These are phyloP conservation scores for Phalangium opilio DNA, from an alignment of 2,888 invertebrate species.

Conservation along the genomic window DNA sequence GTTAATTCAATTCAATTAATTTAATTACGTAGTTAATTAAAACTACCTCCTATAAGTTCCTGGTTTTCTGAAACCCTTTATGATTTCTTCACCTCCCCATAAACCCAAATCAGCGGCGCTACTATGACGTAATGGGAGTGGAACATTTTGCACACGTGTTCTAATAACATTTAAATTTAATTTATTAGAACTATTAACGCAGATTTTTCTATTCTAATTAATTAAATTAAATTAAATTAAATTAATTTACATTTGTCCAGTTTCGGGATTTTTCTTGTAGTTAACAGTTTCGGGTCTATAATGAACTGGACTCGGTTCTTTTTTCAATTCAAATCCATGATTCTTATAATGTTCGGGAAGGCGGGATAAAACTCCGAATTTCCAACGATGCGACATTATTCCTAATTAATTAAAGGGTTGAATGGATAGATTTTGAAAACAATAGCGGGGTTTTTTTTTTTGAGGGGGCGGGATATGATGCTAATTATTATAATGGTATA, in stretches of 20 bases:
- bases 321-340: conserved; percentile 52
- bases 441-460: too few relatives aligned
- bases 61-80: conserved; percentile 63
- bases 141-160: conserved; percentile 53
- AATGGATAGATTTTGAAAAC: too few relatives aligned
- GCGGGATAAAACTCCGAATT: conserved; percentile 9
- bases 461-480: too few relatives aligned
- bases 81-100: conserved; percentile 91
- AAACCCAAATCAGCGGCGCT: conserved; percentile 65
- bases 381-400: too few relatives aligned
- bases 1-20: too few relatives aligned
- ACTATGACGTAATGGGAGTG: conserved; percentile 60
- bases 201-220: too few relatives aligned
- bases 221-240: too few relatives aligned
- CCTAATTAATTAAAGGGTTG: too few relatives aligned
- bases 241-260: conserved; percentile 48
- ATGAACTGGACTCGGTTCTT: conserved; percentile 44
- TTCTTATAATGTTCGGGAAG: conserved; percentile 17
- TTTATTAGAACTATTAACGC: too few relatives aligned
- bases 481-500: too few relatives aligned
- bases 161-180: too few relatives aligned
- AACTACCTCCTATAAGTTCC: background rate
- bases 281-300: conserved; percentile 56
- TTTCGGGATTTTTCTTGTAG: conserved; percentile 54
- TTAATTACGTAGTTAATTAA: background rate